A percentile compares a stretch with the other conserved stretches of the same genome.
phyloP scores from a whole-genome alignment of 2,113 vertebrate genomes.

The Anthoscopus minutus region DNA sequence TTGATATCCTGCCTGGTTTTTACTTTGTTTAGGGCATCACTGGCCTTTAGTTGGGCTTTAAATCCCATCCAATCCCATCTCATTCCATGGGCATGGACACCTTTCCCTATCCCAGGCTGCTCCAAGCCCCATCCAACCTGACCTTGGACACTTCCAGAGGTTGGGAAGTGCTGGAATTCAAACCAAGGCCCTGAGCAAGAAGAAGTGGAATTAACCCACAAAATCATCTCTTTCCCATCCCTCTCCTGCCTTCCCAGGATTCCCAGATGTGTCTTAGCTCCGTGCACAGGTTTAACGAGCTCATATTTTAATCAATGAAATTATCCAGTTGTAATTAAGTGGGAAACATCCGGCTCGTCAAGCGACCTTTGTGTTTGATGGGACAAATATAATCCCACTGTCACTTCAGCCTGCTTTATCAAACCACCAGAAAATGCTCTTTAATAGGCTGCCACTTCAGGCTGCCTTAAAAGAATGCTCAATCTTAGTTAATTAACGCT shows the following conservation, averaged over 20 bases:
- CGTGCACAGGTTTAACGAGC: background rate
- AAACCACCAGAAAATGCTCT: slow-evolving; percentile 49
- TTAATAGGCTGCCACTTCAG: slow-evolving; percentile 20
- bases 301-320: slow-evolving; percentile 14
- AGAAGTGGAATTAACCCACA: background rate
- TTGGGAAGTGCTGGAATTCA: background rate
- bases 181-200: background rate
- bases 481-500: slow-evolving; percentile 55
- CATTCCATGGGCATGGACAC: background rate
- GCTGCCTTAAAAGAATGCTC: slow-evolving; percentile 30
- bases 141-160: background rate
- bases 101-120: background rate
- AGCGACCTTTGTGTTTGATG: slow-evolving; percentile 32
- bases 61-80: background rate
- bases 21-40: background rate
- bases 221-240: background rate
- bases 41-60: background rate
- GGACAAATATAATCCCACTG: slow-evolving; percentile 37
- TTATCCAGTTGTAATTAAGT: slow-evolving; percentile 28
- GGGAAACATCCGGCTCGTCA: slow-evolving; percentile 3
- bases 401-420: slow-evolving; percentile 37
- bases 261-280: background rate
- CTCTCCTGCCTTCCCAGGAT: background rate
- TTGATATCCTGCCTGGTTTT: background rate
- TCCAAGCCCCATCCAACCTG: fast-evolving